These are phyloP conservation scores for Glaucopsyche alexis DNA, from an alignment of 2,888 invertebrate genomes.

Conservation along the genomic window DNA sequence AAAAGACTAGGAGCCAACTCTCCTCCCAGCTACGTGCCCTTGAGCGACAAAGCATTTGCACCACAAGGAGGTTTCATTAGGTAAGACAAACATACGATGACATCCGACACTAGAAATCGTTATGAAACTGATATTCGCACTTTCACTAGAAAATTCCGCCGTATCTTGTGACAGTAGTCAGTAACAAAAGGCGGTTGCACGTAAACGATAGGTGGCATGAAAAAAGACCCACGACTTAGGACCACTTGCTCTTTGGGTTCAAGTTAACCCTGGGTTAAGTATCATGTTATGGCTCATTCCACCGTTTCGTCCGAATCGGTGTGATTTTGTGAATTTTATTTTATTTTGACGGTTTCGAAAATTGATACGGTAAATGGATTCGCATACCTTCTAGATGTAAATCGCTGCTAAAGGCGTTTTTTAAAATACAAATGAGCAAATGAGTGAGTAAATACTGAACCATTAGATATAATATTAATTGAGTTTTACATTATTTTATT, in stretches of 20 bases:
- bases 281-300: too few relatives aligned
- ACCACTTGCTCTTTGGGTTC: not conserved
- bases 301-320: too few relatives aligned
- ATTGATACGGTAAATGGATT: too few relatives aligned
- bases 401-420: too few relatives aligned
- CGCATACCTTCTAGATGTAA: too few relatives aligned
- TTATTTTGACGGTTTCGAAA: too few relatives aligned
- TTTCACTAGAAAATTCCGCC: not conserved
- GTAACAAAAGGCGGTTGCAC: not conserved
- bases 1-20: slow-evolving; percentile 56
- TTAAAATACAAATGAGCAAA: too few relatives aligned
- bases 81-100: slow-evolving; percentile 44
- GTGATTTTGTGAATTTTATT: too few relatives aligned
- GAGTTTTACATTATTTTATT: too few relatives aligned
- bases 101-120: slow-evolving; percentile 13
- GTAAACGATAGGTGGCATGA: not conserved
- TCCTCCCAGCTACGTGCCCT: slow-evolving; percentile 56
- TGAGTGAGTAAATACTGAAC: too few relatives aligned
- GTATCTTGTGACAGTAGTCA: not conserved
- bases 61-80: slow-evolving; percentile 70
- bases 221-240: not conserved
- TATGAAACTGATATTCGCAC: slow-evolving; percentile 8
- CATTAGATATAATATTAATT: too few relatives aligned
- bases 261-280: too few relatives aligned
- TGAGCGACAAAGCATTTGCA: slow-evolving; percentile 66